Conservation (phyloP, 2,113 vertebrate genomes). For the Clupea harengus region DNA sequence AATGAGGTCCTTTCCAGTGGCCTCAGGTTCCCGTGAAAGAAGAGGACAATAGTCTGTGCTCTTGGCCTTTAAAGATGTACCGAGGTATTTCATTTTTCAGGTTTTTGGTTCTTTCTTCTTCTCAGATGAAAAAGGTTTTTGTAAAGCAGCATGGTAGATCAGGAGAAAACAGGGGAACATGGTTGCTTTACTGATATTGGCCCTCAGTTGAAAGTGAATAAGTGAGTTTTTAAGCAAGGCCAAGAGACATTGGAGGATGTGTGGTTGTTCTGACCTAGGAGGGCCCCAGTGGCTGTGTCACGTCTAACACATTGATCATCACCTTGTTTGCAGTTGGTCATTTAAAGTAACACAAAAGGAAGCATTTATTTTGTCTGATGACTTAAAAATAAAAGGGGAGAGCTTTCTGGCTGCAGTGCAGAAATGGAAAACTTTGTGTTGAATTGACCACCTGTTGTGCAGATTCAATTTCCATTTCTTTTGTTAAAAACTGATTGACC, state of each 20-base stretch:
- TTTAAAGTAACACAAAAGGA: too few relatives aligned
- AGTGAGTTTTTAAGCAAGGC: background rate
- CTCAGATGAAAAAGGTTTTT: background rate
- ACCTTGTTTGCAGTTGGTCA: background rate
- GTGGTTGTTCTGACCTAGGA: background rate
- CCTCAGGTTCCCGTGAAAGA: background rate
- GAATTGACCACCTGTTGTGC: background rate
- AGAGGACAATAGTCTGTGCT: background rate
- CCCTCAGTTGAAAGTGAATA: background rate
- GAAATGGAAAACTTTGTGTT: background rate
- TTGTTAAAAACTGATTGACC: background rate
- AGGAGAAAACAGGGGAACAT: background rate
- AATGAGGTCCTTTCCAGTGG: background rate
- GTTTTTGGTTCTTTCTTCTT: background rate
- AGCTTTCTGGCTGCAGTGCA: background rate
- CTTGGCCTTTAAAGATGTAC: background rate
- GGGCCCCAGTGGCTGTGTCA: background rate
- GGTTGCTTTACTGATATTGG: background rate
- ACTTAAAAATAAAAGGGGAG: too few relatives aligned
- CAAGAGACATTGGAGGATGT: background rate
- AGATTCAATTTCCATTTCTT: background rate
- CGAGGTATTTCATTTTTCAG: background rate
- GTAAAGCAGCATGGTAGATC: background rate
- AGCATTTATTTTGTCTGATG: too few relatives aligned
- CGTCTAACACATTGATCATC: background rate